phyloP scores from a whole-genome alignment of 2,797 vertebrate genomes.

The Pagetopsis macropterus region DNA sequence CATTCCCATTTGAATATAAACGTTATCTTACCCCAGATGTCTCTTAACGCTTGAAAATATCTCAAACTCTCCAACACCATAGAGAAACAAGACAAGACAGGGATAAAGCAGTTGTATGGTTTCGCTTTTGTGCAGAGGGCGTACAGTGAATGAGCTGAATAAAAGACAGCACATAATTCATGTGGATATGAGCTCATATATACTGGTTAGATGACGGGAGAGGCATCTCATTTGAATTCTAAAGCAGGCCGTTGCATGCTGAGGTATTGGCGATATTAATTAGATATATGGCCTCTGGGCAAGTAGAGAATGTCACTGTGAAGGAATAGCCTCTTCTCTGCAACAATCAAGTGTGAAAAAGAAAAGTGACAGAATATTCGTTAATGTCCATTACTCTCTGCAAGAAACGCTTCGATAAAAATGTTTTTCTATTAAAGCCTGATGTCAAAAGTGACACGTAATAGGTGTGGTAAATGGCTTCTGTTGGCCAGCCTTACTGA shows the following conservation, averaged over 20 bases:
- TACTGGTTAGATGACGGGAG: conserved; percentile 44
- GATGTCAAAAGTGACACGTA: conserved; percentile 11
- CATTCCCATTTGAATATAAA: conserved; percentile 84
- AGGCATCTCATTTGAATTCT: conserved; percentile 69
- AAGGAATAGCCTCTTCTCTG: conserved; percentile 30
- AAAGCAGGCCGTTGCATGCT: conserved; percentile 58
- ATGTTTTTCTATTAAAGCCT: conserved; percentile 2
- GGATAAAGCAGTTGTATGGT: conserved; percentile 37
- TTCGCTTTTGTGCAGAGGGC: conserved; percentile 46
- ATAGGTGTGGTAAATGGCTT: neutral
- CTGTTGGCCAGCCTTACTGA: neutral
- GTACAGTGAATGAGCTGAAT: conserved; percentile 43
- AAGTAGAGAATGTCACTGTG: conserved; percentile 52
- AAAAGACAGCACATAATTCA: conserved; percentile 54
- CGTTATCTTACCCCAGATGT: conserved; percentile 75
- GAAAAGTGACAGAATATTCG: conserved; percentile 50
- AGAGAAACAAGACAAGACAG: conserved; percentile 36
- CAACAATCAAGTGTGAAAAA: conserved; percentile 59
- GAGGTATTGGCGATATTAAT: conserved; percentile 76
- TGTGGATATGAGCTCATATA: conserved; percentile 49
- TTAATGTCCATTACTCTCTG: conserved; percentile 41
- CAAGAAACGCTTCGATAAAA: conserved; percentile 16
- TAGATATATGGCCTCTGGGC: conserved; percentile 67
- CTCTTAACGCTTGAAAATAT: conserved; percentile 67
- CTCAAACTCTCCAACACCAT: conserved; percentile 54